Evolutionary conservation across 2,888 invertebrate genomes (phyloP).

Genomic region (Monochamus alternatus): DNA sequence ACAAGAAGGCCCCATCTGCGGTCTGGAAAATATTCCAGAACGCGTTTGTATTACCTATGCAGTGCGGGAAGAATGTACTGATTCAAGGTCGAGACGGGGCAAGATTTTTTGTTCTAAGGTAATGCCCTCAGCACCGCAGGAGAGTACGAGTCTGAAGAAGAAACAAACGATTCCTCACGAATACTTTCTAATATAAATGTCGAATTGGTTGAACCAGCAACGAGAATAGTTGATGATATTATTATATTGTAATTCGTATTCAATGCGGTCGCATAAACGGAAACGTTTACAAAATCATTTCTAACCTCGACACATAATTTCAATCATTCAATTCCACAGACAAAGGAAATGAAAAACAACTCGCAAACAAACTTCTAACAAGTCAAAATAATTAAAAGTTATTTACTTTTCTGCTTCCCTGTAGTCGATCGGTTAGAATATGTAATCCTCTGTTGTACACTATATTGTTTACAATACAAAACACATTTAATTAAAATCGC

Average conservation of each 20-base stretch:
- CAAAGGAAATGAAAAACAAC: conserved; percentile 11
- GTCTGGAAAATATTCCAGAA: too few species aligned
- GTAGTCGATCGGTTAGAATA: conserved; percentile 40
- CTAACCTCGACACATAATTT: background rate
- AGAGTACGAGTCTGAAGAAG: background rate
- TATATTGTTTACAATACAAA: conserved; percentile 46
- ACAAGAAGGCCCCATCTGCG: too few species aligned
- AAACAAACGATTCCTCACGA: background rate
- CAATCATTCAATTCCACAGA: conserved; percentile 7
- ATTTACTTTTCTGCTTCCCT: conserved; percentile 52
- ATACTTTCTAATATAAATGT: background rate
- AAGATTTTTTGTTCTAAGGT: conserved; percentile 5
- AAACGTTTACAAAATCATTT: conserved; percentile 4
- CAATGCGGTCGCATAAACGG: background rate
- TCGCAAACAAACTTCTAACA: background rate
- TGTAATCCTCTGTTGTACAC: conserved; percentile 48
- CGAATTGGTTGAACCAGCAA: background rate
- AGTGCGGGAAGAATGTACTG: background rate
- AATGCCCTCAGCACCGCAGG: conserved; percentile 3
- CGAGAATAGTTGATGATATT: background rate
- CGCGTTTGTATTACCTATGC: background rate
- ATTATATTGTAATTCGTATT: conserved; percentile 10
- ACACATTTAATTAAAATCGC: conserved; percentile 36
- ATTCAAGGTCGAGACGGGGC: background rate
- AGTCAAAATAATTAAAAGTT: conserved; percentile 37